Evolutionary conservation across 2,113 vertebrate species (phyloP).

Genomic region (Istiophorus platypterus): DNA sequence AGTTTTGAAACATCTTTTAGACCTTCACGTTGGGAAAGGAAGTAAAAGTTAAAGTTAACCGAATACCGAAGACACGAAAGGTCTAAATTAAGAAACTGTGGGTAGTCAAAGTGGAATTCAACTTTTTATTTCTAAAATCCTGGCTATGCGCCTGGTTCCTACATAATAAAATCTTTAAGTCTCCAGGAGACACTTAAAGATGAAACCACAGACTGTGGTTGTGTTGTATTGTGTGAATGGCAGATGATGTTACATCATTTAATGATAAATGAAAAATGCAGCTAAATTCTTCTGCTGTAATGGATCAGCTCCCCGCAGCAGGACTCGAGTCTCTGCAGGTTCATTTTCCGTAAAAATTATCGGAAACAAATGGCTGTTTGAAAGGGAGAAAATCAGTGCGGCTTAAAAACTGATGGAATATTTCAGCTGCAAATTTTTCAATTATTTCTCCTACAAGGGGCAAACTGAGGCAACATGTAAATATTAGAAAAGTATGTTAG

Average conservation of each 20-base stretch:
- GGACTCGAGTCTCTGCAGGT: neutral
- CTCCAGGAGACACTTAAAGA: neutral
- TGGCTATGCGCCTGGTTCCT: too few species aligned
- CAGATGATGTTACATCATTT: neutral
- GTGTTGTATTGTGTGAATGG: neutral
- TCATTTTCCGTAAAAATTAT: neutral
- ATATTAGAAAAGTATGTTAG: too few species aligned
- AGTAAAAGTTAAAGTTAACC: too few species aligned
- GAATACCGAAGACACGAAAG: neutral
- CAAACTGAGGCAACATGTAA: neutral
- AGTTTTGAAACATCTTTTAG: neutral
- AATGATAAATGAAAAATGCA: neutral
- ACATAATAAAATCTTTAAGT: too few species aligned
- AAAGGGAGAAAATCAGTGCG: too few species aligned
- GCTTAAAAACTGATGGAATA: too few species aligned
- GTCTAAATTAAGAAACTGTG: neutral
- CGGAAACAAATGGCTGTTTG: neutral
- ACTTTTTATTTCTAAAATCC: too few species aligned
- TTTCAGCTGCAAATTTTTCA: too few species aligned
- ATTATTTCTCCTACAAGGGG: too few species aligned
- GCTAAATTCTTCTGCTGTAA: too few species aligned
- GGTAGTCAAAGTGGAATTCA: neutral
- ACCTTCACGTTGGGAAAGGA: too few species aligned
- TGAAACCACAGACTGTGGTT: neutral
- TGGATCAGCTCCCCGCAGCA: neutral